phyloP scores from a whole-genome alignment of 2,888 invertebrate species.

The Ichneumon xanthorius region DNA sequence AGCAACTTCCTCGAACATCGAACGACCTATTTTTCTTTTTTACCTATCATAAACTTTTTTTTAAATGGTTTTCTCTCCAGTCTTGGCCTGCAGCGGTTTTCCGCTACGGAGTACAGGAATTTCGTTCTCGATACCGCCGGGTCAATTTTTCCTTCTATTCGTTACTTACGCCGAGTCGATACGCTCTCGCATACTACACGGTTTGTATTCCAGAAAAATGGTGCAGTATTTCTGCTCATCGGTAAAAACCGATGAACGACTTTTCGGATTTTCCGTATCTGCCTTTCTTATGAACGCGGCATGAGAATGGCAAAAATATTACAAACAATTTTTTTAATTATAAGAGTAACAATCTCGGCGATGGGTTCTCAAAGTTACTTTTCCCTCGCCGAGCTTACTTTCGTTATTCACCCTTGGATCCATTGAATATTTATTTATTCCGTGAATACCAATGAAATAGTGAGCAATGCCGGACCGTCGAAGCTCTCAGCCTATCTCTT shows the following conservation, averaged over 20 bases:
- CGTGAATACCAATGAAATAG: slow-evolving; percentile 37
- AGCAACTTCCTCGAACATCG: too few relatives aligned
- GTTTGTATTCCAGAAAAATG: too few relatives aligned
- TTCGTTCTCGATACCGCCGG: neutral
- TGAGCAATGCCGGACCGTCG: slow-evolving; percentile 5
- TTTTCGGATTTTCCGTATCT: too few relatives aligned
- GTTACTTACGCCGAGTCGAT: neutral
- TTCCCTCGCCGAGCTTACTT: neutral
- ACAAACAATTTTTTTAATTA: neutral
- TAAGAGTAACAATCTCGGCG: neutral
- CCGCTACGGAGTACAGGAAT: neutral
- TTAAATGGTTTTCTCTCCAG: neutral
- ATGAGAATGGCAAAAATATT: too few relatives aligned
- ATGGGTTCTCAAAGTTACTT: neutral
- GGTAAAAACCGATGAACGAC: too few relatives aligned
- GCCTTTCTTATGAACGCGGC: too few relatives aligned
- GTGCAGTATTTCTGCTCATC: too few relatives aligned
- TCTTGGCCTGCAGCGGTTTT: slow-evolving; percentile 8
- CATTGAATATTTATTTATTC: slow-evolving; percentile 51
- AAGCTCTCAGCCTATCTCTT: neutral
- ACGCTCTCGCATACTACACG: too few relatives aligned
- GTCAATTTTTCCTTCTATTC: neutral
- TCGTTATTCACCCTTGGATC: neutral
- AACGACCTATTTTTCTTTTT: too few relatives aligned
- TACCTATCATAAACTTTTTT: neutral